Conservation (phyloP, 2,797 vertebrate species). For the Pampus argenteus region DNA sequence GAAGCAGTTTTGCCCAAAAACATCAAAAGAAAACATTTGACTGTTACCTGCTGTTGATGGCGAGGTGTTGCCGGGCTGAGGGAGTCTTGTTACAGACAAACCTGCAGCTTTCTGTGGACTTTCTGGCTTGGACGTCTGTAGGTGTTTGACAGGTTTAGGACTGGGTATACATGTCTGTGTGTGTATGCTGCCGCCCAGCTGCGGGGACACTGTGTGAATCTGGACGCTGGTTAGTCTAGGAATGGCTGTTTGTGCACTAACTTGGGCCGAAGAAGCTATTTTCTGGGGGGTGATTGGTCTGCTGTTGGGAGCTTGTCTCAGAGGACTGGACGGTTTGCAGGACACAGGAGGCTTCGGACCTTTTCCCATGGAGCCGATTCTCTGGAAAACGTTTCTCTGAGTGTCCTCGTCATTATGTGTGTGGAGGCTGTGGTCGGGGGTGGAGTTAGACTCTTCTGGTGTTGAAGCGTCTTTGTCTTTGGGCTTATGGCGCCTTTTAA, state of each 20-base stretch:
- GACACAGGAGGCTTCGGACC: slow-evolving; percentile 73
- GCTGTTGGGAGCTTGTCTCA: slow-evolving; percentile 53
- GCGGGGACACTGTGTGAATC: slow-evolving; percentile 60
- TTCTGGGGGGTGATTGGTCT: slow-evolving; percentile 74
- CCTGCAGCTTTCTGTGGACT: slow-evolving; percentile 45
- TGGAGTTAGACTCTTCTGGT: slow-evolving; percentile 78
- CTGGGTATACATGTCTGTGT: slow-evolving; percentile 20
- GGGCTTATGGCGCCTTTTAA: slow-evolving; percentile 91
- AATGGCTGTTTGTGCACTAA: slow-evolving; percentile 53
- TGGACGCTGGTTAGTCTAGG: slow-evolving; percentile 68
- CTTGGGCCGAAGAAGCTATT: neutral
- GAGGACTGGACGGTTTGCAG: slow-evolving; percentile 72
- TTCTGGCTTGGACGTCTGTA: slow-evolving; percentile 32
- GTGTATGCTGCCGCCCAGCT: slow-evolving; percentile 28
- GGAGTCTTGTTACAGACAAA: slow-evolving; percentile 5
- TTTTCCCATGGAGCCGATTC: slow-evolving; percentile 76
- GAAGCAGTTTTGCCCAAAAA: neutral
- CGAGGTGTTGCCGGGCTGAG: neutral
- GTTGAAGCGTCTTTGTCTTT: slow-evolving; percentile 86
- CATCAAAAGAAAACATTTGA: neutral
- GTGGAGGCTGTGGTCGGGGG: slow-evolving; percentile 75
- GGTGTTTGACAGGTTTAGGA: slow-evolving; percentile 26
- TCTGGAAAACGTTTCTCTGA: slow-evolving; percentile 77
- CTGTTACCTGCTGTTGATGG: slow-evolving; percentile 54
- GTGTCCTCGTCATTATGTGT: slow-evolving; percentile 76